Evolutionary conservation across 53 echinoderm and acorn worm genomes (phyloP).

Genomic region (Glandiceps talaboti): DNA sequence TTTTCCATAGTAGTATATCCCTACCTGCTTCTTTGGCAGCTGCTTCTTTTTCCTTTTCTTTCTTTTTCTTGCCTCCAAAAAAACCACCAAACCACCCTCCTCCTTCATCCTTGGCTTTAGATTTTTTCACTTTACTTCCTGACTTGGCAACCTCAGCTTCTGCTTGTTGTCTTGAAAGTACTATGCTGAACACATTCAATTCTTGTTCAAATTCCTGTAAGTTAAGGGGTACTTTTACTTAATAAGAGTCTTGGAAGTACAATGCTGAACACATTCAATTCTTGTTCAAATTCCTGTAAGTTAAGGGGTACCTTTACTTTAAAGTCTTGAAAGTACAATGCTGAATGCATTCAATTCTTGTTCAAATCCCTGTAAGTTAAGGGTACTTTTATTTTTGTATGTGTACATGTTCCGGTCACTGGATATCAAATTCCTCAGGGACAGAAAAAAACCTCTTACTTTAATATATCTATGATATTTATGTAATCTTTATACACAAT

Average conservation of each 20-base stretch:
- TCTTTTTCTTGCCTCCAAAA: constrained; percentile 83
- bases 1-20: too few species aligned
- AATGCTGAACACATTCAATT: constrained; percentile 80
- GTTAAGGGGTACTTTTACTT: too few species aligned
- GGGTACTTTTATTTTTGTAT: too few species aligned
- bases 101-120: constrained; percentile 23
- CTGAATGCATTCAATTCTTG: constrained; percentile 68
- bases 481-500: too few species aligned
- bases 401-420: too few species aligned
- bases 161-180: constrained; percentile 79
- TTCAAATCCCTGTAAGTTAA: constrained; percentile 50
- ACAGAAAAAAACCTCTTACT: too few species aligned
- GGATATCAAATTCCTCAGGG: too few species aligned
- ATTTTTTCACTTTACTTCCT: constrained; percentile 67
- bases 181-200: constrained; percentile 83
- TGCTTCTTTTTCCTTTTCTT: constrained; percentile 36
- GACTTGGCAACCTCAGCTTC: constrained; percentile 69
- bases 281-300: constrained; percentile 48
- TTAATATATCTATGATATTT: too few species aligned
- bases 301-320: too few species aligned
- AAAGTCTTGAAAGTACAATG: constrained; percentile 78
- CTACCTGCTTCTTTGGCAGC: constrained; percentile 16
- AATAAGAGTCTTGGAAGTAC: constrained; percentile 73
- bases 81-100: constrained; percentile 92
- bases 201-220: constrained; percentile 49